Base-by-base conservation (phyloP, 2,888 invertebrate genomes). In the Morpho deidamia region DNA sequence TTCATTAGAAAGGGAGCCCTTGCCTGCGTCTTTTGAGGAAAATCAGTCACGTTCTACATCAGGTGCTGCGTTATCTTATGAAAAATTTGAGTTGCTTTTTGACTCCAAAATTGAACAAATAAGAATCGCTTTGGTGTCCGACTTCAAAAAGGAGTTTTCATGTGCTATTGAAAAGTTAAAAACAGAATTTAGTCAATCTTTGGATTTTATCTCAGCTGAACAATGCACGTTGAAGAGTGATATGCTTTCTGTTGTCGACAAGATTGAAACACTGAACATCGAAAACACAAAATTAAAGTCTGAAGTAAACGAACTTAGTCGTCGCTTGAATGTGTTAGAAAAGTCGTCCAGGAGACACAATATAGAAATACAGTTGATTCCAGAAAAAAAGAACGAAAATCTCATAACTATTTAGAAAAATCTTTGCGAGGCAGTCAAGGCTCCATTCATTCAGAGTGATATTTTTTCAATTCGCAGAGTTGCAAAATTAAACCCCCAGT, bases 371-470 rank as follows among this genome's bases (percentile, higher is more conserved):
- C 39, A 39, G n/a, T 11, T 39, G n/a, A 39, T 39, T 11, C 39
- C 39, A 11, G 11, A 39, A 7, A 39, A 39, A 11, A 39, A 40
- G 34, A 46, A 41, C 23, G 55, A 55, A 48, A 51, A 55, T 40
- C 11, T 55, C 9, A 7, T 46, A 4, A 23, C 8, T 8, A 46
- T 56, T 11, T 40, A 52, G 10, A 48, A 52, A 49, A 52, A 56
- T 8, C 10, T 56, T 10, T 56, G 52, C 14, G 46, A 32, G 8
- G 33, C 11, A 10, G 11, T 52, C 9, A 44, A 33, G 11, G 14
- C 8, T 35, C 41, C 52, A 7, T 44, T 56, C 14, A 14, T 14
- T 14, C 14, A 14, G 14, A 14, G 14, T 14, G 14, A 14, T 14
- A 14, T 14, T 14, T 14, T 1, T 14, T 14, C 14, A 14, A 14